Conservation (phyloP, 2,797 vertebrate genomes). For the Amazona finschi region DNA sequence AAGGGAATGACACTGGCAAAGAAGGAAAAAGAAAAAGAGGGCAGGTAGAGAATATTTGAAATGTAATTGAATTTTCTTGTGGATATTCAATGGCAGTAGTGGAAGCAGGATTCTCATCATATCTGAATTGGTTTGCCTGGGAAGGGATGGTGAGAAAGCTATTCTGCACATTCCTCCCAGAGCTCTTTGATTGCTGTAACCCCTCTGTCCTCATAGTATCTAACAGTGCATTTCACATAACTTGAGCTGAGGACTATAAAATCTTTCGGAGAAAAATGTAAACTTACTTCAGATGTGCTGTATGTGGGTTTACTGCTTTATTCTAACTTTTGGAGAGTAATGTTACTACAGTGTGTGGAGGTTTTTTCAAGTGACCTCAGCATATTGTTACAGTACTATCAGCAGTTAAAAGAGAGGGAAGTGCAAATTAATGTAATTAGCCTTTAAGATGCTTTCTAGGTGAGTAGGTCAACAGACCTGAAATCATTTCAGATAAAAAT, state of each 20-base stretch:
- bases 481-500: neutral
- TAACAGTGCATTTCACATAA: neutral
- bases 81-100: neutral
- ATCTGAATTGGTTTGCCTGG: neutral
- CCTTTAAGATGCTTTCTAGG: neutral
- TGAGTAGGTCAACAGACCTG: neutral
- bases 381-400: neutral
- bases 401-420: neutral
- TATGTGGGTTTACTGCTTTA: neutral
- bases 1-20: neutral
- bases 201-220: neutral
- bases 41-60: neutral
- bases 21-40: neutral
- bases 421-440: neutral
- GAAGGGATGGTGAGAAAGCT: neutral
- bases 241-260: neutral
- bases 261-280: neutral
- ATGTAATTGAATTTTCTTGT: neutral
- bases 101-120: neutral
- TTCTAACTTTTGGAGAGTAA: neutral
- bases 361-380: neutral
- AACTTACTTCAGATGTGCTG: neutral
- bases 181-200: neutral
- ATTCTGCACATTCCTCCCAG: rapidly evolving
- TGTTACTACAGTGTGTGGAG: neutral